These are phyloP conservation scores for Natrix natrix DNA, from an alignment of 2,797 vertebrate genomes.

Conservation along the genomic window DNA sequence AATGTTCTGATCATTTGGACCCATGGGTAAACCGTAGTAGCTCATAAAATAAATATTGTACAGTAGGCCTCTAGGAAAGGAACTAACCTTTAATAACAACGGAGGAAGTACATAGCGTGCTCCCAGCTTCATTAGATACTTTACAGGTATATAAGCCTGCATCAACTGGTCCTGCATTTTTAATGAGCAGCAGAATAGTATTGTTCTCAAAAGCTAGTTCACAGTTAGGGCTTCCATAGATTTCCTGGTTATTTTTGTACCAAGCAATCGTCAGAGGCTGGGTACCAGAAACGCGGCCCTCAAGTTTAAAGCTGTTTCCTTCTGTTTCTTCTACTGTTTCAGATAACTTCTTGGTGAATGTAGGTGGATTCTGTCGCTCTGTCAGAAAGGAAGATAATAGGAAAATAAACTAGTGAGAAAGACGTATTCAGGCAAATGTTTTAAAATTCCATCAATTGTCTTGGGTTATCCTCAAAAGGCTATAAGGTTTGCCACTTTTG, in stretches of 20 bases:
- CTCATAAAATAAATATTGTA: not conserved
- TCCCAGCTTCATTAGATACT: slow-evolving; percentile 89
- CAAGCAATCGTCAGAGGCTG: slow-evolving; percentile 88
- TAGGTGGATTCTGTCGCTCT: slow-evolving; percentile 91
- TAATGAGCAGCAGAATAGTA: slow-evolving; percentile 81
- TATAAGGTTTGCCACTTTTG: not conserved
- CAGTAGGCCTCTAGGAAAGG: not conserved
- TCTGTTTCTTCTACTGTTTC: slow-evolving; percentile 88
- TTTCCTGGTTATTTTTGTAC: slow-evolving; percentile 86
- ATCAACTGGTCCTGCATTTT: slow-evolving; percentile 74
- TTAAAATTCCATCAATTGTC: not conserved
- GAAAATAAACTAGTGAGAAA: slow-evolving; percentile 14
- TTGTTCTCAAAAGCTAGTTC: slow-evolving; percentile 92
- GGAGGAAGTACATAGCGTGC: slow-evolving; percentile 77
- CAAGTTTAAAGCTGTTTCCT: slow-evolving; percentile 89
- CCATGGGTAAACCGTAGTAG: not conserved
- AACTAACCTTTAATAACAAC: slow-evolving; percentile 86
- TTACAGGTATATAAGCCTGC: slow-evolving; percentile 87
- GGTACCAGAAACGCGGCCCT: slow-evolving; percentile 89
- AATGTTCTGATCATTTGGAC: not conserved
- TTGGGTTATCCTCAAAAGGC: not conserved
- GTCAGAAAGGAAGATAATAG: slow-evolving; percentile 52
- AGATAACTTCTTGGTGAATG: slow-evolving; percentile 92
- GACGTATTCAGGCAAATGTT: slow-evolving; percentile 12
- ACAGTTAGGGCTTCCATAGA: slow-evolving; percentile 80